phyloP scores from a whole-genome alignment of 2,113 vertebrate species.

The Percopsis transmontana region DNA sequence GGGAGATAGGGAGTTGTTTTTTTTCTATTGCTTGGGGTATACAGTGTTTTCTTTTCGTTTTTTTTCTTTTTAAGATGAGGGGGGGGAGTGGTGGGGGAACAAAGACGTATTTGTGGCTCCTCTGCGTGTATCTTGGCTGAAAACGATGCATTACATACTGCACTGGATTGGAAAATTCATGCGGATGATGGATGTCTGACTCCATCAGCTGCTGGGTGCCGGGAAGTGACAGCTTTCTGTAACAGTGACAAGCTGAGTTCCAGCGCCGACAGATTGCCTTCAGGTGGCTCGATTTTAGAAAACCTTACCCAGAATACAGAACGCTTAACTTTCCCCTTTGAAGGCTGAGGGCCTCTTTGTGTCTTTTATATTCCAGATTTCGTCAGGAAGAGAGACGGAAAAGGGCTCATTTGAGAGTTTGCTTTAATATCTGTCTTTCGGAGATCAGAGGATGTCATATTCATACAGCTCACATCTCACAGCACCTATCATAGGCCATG shows the following conservation, averaged over 20 bases:
- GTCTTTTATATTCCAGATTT: slow-evolving; percentile 68
- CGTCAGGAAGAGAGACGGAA: slow-evolving; percentile 39
- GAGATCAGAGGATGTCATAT: slow-evolving; percentile 76
- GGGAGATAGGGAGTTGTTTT: slow-evolving; percentile 14
- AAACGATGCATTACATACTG: slow-evolving; percentile 54
- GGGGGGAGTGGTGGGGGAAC: slow-evolving; percentile 20
- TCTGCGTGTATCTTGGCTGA: slow-evolving; percentile 52
- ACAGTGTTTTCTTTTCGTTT: slow-evolving; percentile 9
- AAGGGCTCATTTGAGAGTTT: slow-evolving; percentile 68
- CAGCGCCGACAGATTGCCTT: slow-evolving; percentile 73
- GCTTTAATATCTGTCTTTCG: slow-evolving; percentile 76
- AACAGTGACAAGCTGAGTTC: slow-evolving; percentile 66
- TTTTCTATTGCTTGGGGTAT: slow-evolving; percentile 9
- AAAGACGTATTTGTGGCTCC: slow-evolving; percentile 36
- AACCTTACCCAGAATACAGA: slow-evolving; percentile 54
- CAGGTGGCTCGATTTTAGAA: slow-evolving; percentile 71
- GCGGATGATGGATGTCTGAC: slow-evolving; percentile 67
- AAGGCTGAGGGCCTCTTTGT: slow-evolving; percentile 72
- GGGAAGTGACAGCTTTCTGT: slow-evolving; percentile 70
- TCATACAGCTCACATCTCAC: slow-evolving; percentile 65
- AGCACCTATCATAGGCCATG: slow-evolving; percentile 67
- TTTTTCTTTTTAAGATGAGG: slow-evolving; percentile 10
- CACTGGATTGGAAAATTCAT: slow-evolving; percentile 28
- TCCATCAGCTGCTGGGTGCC: slow-evolving; percentile 51
- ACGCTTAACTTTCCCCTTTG: slow-evolving; percentile 72